Conservation (phyloP, 1,140 invertebrate genomes). For the Lethrus apterus region DNA sequence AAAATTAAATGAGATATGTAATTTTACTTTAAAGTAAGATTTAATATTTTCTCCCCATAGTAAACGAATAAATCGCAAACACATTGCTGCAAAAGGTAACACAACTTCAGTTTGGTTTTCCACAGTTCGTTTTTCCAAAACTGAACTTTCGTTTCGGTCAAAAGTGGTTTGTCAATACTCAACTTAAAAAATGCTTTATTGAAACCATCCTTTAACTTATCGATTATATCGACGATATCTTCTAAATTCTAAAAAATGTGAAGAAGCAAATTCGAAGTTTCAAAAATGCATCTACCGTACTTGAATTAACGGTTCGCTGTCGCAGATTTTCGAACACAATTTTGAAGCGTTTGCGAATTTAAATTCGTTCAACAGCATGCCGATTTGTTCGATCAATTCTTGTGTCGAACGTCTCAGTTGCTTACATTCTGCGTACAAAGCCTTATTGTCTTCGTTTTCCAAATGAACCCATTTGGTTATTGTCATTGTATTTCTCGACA, state of each 20-base stretch:
- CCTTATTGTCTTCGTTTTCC: slow-evolving; percentile 25
- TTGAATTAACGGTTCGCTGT: slow-evolving; percentile 15
- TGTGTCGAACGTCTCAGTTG: slow-evolving; percentile 24
- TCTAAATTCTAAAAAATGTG: slow-evolving; percentile 23
- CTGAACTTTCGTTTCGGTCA: slow-evolving; percentile 21
- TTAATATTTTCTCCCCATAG: slow-evolving; percentile 32
- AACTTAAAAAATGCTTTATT: slow-evolving; percentile 15
- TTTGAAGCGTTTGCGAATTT: slow-evolving; percentile 22
- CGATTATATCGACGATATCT: slow-evolving; percentile 12
- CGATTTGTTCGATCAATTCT: slow-evolving; percentile 21
- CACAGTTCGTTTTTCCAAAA: slow-evolving; percentile 29
- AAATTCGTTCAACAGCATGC: slow-evolving; percentile 20
- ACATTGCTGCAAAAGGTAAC: slow-evolving; percentile 32
- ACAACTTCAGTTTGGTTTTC: slow-evolving; percentile 35
- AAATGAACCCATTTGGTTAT: slow-evolving; percentile 36
- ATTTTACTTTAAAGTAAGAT: slow-evolving; percentile 31
- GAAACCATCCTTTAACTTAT: slow-evolving; percentile 14
- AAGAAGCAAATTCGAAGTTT: slow-evolving; percentile 16
- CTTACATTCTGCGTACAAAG: slow-evolving; percentile 26
- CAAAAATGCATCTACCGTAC: slow-evolving; percentile 13
- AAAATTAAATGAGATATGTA: neutral
- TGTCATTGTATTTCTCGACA: slow-evolving; percentile 32
- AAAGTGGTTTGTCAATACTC: slow-evolving; percentile 11
- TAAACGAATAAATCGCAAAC: slow-evolving; percentile 33
- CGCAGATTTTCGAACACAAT: slow-evolving; percentile 16